A percentile compares a stretch with the other conserved stretches of the same genome.
Conservation (phyloP, 2,113 vertebrate genomes). For the Albula goreensis region DNA sequence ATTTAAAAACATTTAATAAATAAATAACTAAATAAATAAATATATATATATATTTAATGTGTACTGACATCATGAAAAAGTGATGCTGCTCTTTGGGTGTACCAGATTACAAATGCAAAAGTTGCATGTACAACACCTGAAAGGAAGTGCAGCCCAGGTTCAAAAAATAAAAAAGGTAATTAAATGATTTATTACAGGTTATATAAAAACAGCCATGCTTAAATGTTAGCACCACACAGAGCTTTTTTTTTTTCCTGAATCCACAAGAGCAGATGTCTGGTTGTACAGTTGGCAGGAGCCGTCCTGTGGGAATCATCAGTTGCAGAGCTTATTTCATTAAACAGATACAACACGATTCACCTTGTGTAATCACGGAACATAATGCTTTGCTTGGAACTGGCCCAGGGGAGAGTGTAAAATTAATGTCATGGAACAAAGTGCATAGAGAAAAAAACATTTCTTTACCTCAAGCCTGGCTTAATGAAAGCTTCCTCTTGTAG, state of each 20-base stretch:
- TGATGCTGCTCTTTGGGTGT: too few species aligned
- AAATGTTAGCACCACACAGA: neutral
- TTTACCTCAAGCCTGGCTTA: slow-evolving; percentile 19
- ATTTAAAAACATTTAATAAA: too few species aligned
- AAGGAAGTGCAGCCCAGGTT: too few species aligned
- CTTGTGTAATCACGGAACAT: slow-evolving; percentile 38
- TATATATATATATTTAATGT: too few species aligned
- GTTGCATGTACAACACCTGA: too few species aligned
- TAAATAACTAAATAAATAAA: too few species aligned
- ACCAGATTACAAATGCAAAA: too few species aligned
- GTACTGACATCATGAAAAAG: too few species aligned
- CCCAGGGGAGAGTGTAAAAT: slow-evolving; percentile 34
- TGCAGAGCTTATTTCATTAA: slow-evolving; percentile 29
- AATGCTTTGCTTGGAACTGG: slow-evolving; percentile 34
- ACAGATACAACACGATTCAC: slow-evolving; percentile 32
- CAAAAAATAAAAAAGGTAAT: too few species aligned
- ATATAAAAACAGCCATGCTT: too few species aligned
- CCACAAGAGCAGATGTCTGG: slow-evolving; percentile 27
- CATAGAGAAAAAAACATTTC: neutral
- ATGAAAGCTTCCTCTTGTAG: neutral
- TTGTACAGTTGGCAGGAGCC: slow-evolving; percentile 18
- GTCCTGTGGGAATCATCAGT: slow-evolving; percentile 26
- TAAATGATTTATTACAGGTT: too few species aligned
- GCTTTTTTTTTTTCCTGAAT: neutral
- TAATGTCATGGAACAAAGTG: slow-evolving; percentile 31